Evolutionary conservation across 2,113 vertebrate genomes (phyloP), one percentile per base, ranked within the genome.

Genomic region (Tragelaphus imberbis): DNA sequence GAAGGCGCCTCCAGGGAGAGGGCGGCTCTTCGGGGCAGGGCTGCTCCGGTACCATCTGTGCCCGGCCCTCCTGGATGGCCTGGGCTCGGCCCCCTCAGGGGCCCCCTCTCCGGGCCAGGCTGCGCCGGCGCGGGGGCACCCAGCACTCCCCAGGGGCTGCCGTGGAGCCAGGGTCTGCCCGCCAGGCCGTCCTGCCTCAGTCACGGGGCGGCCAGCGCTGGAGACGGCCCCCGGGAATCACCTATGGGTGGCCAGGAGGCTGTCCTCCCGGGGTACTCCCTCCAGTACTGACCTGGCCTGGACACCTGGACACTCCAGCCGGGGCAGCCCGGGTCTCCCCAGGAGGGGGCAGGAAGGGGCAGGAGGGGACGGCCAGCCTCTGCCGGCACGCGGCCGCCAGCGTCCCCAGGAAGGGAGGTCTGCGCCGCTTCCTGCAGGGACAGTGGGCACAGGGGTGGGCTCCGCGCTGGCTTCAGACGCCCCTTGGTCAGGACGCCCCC

Each of bases 321-420:
- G 25, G 71, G 9, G 51, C 0, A 10, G n/a, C 82, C 27, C 17
- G 21, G 63, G 55, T 25, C 28, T 80, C 28, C 21, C 4, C 1
- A 61, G 55, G 30, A 30, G 13, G 4, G 0, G 30, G 58, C 1
- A 61, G 55, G 30, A 30, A 9, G 4, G 0, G 30, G 58, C 68
- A 7, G 61, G n/a, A 19, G 88, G 33, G 56, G 21, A 6, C 25
- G 0, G 75, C 11, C 19, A 17, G 53, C 15, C 55, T 17, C 10
- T 75, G 79, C 33, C 0, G 0, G 17, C 0, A 0, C 4, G 2
- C 0, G 65, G 65, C n/a, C 0, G 10, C 71, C 21, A 1, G 6
- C 3, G 2, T 44, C 16, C 36, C 56, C 36, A 63, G 3, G 53
- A 13, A 87, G 56, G 58, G 68, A n/a, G 77, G 58, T 1, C 65